Percentiles rank a stretch among this genome's conserved stretches.
These are phyloP conservation scores for Potorous gilbertii DNA, from an alignment of 2,797 vertebrate genomes.

Conservation along the genomic window DNA sequence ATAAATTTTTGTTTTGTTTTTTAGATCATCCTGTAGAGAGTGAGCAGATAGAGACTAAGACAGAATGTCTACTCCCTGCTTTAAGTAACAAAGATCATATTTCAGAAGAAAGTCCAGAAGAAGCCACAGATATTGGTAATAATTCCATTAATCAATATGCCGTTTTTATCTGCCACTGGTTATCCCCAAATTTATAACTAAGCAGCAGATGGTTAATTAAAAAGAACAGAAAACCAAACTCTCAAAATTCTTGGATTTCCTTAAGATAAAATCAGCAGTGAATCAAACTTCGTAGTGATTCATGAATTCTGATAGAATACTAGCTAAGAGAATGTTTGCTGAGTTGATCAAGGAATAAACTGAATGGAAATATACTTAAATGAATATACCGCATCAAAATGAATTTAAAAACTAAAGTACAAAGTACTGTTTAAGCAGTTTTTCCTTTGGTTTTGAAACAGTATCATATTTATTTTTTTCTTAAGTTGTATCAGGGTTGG, in stretches of 20 bases:
- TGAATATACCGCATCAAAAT: slow-evolving; percentile 4
- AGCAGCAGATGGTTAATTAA: slow-evolving; percentile 24
- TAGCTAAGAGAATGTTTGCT: slow-evolving; percentile 10
- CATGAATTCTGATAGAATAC: slow-evolving; percentile 31
- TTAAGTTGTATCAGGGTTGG: slow-evolving; percentile 1
- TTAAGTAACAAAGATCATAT: slow-evolving; percentile 80
- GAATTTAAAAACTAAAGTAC: slow-evolving; percentile 38
- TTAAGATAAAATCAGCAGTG: slow-evolving; percentile 2
- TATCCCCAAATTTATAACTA: slow-evolving; percentile 11
- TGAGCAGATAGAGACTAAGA: slow-evolving; percentile 78
- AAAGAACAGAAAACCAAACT: slow-evolving; percentile 30
- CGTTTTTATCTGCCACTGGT: not conserved
- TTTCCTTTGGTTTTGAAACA: not conserved
- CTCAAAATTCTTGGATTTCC: slow-evolving; percentile 26
- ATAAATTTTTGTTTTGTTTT: slow-evolving; percentile 66
- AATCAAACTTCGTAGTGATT: slow-evolving; percentile 16
- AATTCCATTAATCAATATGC: slow-evolving; percentile 31
- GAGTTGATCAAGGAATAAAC: slow-evolving; percentile 23
- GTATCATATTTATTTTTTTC: not conserved
- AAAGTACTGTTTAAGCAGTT: not conserved
- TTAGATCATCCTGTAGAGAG: slow-evolving; percentile 78
- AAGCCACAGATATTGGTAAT: slow-evolving; percentile 85
- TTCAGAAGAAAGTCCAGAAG: slow-evolving; percentile 80
- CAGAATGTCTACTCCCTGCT: slow-evolving; percentile 79
- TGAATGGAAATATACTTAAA: not conserved